Conservation (phyloP, 2,888 invertebrate genomes). For the Limnephilus marmoratus region DNA sequence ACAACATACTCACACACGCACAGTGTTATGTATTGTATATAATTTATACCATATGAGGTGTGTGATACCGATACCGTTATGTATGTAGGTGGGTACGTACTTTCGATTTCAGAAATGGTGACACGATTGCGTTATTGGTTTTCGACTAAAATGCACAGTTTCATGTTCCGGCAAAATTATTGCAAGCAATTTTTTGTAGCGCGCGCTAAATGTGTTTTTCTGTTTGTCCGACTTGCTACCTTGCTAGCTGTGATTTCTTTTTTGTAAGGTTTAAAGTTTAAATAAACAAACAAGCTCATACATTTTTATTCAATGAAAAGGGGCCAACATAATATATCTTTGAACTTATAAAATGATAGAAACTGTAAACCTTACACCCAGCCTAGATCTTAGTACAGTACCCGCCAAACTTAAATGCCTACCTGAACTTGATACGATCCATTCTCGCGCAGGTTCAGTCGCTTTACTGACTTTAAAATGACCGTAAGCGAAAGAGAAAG, state of each 20-base stretch:
- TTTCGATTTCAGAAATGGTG: slow-evolving; percentile 22
- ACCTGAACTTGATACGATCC: no score
- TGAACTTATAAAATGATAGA: not conserved
- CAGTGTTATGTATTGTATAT: not conserved
- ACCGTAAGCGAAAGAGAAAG: no score
- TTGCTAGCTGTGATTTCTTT: not conserved
- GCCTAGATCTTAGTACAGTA: not conserved
- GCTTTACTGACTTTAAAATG: no score
- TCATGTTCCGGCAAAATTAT: not conserved
- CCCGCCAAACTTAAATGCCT: no score
- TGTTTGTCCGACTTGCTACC: not conserved
- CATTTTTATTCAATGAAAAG: no score
- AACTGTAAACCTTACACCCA: not conserved
- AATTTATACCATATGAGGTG: not conserved
- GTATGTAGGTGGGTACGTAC: not conserved
- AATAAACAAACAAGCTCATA: not conserved
- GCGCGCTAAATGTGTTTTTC: not conserved
- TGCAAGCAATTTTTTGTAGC: not conserved
- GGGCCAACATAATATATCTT: no score
- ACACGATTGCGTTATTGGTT: slow-evolving; percentile 11
- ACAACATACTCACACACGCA: not conserved
- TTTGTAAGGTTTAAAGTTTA: not conserved
- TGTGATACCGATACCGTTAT: not conserved
- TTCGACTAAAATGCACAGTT: not conserved
- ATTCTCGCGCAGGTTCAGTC: no score